Evolutionary conservation across 2,113 vertebrate genomes (phyloP), one percentile per base, ranked within the genome.

Genomic region (Siniperca knerii): DNA sequence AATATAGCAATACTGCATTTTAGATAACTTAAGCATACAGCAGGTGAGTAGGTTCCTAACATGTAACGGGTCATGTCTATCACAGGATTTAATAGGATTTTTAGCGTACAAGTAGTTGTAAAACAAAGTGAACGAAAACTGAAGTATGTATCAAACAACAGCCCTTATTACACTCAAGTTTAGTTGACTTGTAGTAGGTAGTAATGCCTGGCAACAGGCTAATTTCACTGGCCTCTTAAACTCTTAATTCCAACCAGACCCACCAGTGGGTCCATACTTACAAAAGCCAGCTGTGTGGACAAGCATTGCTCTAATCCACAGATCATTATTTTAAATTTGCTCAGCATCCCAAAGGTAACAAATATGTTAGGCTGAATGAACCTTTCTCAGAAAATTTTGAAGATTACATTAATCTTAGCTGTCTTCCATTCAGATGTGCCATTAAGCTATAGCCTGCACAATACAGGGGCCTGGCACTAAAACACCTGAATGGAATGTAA

Each of bases 321-420:
- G 35, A 37, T 2, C 35, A 37, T 37, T 37, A 37, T 37, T 37
- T 37, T 37, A 37, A 37, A 37, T 25, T 6, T 60, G 4, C 21
- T 25, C 12, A 61, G 18, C 40, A 55, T 70, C 23, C 11, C 23
- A 67, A 21, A n/a, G 20, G 4, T 16, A 55, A 33, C 13, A 46
- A n/a, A 2, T 25, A 16, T 8, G 2, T 1, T n/a, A 1, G 9
- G 0, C 42, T 48, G 37, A 50, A 20, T 25, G 29, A 37, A 67
- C 6, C 4, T 48, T 42, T 77, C 25, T 46, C 29, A 29, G 29
- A 29, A 29, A 29, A 29, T 29, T 29, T 29, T 29, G 29, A 29
- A 29, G 29, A 29, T 65, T n/a, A 46, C 60, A 62, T 75, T 77
- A 72, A 67, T 58, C n/a, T 35, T 13, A 2, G 29, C 66, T 71